Evolutionary conservation across 2,113 vertebrate genomes (phyloP).

Genomic region (Phalacrocorax brasilianus): DNA sequence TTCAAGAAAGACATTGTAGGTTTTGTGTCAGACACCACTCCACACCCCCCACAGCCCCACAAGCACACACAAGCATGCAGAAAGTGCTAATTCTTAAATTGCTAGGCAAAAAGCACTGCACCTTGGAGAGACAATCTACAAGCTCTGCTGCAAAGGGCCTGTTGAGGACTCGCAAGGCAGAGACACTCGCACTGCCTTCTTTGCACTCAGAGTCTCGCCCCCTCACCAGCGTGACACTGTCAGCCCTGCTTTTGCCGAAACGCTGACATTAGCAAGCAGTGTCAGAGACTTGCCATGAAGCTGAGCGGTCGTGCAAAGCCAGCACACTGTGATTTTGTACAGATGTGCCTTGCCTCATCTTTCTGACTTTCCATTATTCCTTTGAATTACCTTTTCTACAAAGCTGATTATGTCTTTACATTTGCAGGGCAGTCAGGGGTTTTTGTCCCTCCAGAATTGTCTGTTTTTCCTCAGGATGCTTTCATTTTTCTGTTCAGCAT

Average conservation of each 20-base stretch:
- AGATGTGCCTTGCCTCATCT: neutral
- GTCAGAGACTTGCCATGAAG: neutral
- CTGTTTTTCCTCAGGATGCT: neutral
- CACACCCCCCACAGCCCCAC: no score
- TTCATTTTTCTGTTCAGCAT: constrained; percentile 1
- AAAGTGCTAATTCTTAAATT: neutral
- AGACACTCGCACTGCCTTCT: neutral
- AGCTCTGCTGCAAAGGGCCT: neutral
- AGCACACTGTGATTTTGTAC: neutral
- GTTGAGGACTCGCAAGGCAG: neutral
- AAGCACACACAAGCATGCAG: no score
- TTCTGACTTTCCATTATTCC: constrained; percentile 24
- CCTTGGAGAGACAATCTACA: neutral
- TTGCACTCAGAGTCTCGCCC: no score
- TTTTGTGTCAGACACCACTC: neutral
- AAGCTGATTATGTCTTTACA: constrained; percentile 12
- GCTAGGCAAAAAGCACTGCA: neutral
- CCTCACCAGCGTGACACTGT: rapidly evolving
- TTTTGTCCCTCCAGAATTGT: neutral
- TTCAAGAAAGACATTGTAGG: neutral
- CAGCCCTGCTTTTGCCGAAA: neutral
- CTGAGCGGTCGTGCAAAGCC: neutral
- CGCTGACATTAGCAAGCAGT: neutral
- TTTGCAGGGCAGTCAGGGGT: neutral
- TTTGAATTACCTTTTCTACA: constrained; percentile 40